Base-by-base conservation (phyloP, 92 coral and sea anemone species). In the Phymanthus crucifer region DNA sequence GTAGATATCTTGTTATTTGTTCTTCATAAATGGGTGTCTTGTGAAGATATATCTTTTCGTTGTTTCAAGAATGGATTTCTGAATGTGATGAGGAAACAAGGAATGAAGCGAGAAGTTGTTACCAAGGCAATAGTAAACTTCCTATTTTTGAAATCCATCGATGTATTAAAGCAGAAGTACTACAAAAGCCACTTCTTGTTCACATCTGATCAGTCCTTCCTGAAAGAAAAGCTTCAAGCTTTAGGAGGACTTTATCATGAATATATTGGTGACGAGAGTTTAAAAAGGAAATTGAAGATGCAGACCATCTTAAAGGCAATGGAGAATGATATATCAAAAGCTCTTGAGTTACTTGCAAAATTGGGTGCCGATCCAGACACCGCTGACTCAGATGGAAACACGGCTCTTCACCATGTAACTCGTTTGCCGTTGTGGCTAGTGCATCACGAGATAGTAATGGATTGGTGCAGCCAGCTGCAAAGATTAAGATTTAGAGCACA, bases 281-380 rank as follows among this genome's bases (percentile, higher is more conserved):
- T 11, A 2, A 7, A 29, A 6, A 66, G 14, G 13, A 66, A 29
- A 33, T 10, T 1, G 10, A 32, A 64, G 8, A 64, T 64, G 32
- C 26, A 64, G 70, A 3, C 29, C 2, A 66, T 66, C 14, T 3
- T 66, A 19, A 27, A 2, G 35, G 1, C 37, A 19, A 16, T 66
- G 13, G 13, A 66, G 38, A 5, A 29, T 29, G 38, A 66, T 14
- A 33, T 29, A 11, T 33, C 37, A 8, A 7, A 66, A 33, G 43
- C 5, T 21, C 40, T 74, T 32, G 23, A n/a, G 27, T 40, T 74
- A 31, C 69, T 74, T 0, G 43, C 16, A 16, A 40, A 74, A 40
- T 3, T 74, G 1, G 79, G 70, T 74, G 79, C 79, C 16, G 66
- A 74, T 47, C 79, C 79, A 33, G 31, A 47, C 69, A 58, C 29